Percentiles rank a stretch among this genome's conserved stretches.
phyloP scores from a whole-genome alignment of 2,797 vertebrate genomes.

The Muscicapa striata region DNA sequence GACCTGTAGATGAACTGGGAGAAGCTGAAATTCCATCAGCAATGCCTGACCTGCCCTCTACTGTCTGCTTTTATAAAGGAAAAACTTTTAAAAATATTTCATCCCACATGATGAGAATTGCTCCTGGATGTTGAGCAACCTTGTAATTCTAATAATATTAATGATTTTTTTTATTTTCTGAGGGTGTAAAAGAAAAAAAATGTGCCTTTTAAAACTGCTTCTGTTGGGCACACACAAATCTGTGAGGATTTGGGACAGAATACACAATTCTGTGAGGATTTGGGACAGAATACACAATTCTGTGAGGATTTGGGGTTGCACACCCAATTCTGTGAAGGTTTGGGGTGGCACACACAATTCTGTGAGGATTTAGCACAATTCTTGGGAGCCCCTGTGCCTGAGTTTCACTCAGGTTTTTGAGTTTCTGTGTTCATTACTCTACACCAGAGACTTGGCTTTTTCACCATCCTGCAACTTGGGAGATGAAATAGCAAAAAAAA shows the following conservation, averaged over 20 bases:
- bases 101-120: background rate
- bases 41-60: background rate
- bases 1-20: background rate
- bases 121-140: background rate
- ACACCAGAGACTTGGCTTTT: background rate
- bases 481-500: background rate
- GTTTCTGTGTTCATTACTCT: background rate
- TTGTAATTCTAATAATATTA: background rate
- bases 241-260: background rate
- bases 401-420: background rate
- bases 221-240: background rate
- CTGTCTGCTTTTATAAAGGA: background rate
- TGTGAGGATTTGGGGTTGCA: background rate
- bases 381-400: background rate
- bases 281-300: accelerated
- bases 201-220: background rate
- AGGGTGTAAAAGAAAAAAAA: background rate
- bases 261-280: background rate
- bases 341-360: background rate
- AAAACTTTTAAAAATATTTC: background rate
- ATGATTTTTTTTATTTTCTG: background rate
- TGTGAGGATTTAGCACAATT: background rate
- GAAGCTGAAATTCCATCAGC: background rate
- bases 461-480: background rate
- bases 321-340: background rate